Base-by-base conservation (phyloP, 1,140 invertebrate species). In the Calosoma granatense region DNA sequence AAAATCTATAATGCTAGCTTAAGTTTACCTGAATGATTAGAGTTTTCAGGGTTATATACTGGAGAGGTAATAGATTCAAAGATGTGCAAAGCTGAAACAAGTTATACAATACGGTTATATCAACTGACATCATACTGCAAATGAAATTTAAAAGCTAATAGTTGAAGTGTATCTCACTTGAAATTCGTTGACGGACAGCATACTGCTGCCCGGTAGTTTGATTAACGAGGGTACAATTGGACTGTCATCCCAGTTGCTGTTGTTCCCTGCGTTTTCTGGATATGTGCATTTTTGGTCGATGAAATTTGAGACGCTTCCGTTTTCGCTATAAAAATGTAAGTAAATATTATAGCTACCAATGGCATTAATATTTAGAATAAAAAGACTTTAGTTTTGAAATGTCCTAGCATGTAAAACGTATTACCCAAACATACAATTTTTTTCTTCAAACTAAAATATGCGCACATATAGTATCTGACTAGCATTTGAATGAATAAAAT, bases 291-390 rank as follows among this genome's bases (percentile, higher is more conserved):
- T 88, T 89, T 79, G 84, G 81, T 78, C 84, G 79, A 74, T 87
- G 80, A 77, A 88, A 88, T 73, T 85, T 84, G 73, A 82, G 78
- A 72, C 82, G 81, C 75, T 80, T 82, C 83, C 83, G 75, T 74
- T 83, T 80, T 84, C 85, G 85, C 82, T 87, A 76, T 58, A 67
- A 68, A 56, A 58, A 61, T n/a, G n/a, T n/a, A n/a, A n/a, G n/a
- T n/a, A n/a, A n/a, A n/a, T n/a, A n/a, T n/a, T n/a, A n/a, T n/a
- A n/a, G n/a, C n/a, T n/a, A n/a, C n/a, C n/a, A n/a, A n/a, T n/a
- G n/a, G n/a, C n/a, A n/a, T n/a, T n/a, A n/a, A n/a, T n/a, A n/a
- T n/a, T n/a, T n/a, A n/a, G n/a, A n/a, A n/a, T n/a, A n/a, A n/a
- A n/a, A n/a, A n/a, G n/a, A n/a, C n/a, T n/a, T n/a, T n/a, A n/a